Evolutionary conservation across 2,888 invertebrate genomes (phyloP), one percentile per base, ranked within the genome.

Genomic region (Psococerastis gibbosa): DNA sequence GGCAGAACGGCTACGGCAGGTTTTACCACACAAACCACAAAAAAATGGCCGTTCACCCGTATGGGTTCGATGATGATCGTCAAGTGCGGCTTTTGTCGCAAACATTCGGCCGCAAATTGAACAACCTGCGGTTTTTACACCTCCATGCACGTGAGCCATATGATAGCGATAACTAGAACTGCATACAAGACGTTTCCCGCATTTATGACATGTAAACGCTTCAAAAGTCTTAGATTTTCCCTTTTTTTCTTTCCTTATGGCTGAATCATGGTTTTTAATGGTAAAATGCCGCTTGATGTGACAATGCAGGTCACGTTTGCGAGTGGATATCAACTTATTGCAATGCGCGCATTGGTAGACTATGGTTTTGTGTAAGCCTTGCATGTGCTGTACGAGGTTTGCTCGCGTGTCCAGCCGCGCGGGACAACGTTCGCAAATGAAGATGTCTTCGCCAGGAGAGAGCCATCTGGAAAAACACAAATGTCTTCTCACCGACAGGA

Each of bases 251-350:
- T 27, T 27, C 6, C 27, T 6, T 9, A 9, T 6, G 8, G 27
- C 27, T 11, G 27, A 27, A 9, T 9, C 8, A 6, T 27, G 6
- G 6, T 27, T 27, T 11, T 27, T 27, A 6, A 11, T 27, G 6
- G 27, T 11, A 11, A 27, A 27, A 13, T 69, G 57, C 56, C 71
- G 72, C 43, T 70, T 70, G 5, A 71, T 70, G 55, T 73, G 73
- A 32, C 68, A 69, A n/a, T 70, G 56, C 45, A 67, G 53, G 55
- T 73, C 73, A 51, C 71, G 72, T 46, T 68, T 67, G 15, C 70
- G 62, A 50, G 72, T 73, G 45, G 27, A 27, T 27, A 27, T 27
- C 6, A 27, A 9, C 8, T 27, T 27, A 27, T 27, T 11, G 27
- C 27, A 27, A 11, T 27, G 6, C 8, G 11, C 8, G 27, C 27